Evolutionary conservation across 1,140 invertebrate genomes (phyloP).

Genomic region (Camponotus pennsylvanicus): DNA sequence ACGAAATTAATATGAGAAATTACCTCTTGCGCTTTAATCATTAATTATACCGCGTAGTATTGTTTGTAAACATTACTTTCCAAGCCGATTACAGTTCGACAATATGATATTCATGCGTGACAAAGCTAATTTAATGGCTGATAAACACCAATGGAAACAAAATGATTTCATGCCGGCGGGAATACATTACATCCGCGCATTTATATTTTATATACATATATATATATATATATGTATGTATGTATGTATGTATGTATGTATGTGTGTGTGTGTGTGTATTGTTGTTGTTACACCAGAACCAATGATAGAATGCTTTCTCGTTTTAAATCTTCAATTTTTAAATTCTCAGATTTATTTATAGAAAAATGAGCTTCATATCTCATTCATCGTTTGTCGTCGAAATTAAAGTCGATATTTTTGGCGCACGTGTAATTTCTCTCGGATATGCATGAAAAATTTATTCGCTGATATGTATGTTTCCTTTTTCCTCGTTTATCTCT

Average conservation of each 20-base stretch:
- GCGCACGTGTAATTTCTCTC: not conserved
- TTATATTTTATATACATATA: not conserved
- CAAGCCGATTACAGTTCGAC: conserved; percentile 23
- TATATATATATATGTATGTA: too few species aligned
- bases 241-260: too few species aligned
- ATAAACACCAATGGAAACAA: conserved; percentile 51
- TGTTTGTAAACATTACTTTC: conserved; percentile 48
- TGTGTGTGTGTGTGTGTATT: not conserved
- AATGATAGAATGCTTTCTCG: not conserved
- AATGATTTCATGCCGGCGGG: conserved; percentile 39
- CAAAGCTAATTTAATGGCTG: conserved; percentile 48
- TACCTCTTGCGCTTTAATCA: not conserved
- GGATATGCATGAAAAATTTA: not conserved
- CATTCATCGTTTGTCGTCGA: not conserved
- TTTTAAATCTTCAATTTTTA: not conserved
- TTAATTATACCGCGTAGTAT: conserved; percentile 31
- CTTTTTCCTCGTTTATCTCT: not conserved
- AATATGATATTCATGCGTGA: conserved; percentile 39
- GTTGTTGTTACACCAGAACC: too few species aligned
- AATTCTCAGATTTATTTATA: not conserved
- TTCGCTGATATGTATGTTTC: too few species aligned
- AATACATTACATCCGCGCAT: not conserved
- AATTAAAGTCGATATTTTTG: not conserved
- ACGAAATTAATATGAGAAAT: conserved; percentile 1
- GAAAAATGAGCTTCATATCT: not conserved